phyloP scores from a whole-genome alignment of 2,888 invertebrate species.

The Melieria omissa region DNA sequence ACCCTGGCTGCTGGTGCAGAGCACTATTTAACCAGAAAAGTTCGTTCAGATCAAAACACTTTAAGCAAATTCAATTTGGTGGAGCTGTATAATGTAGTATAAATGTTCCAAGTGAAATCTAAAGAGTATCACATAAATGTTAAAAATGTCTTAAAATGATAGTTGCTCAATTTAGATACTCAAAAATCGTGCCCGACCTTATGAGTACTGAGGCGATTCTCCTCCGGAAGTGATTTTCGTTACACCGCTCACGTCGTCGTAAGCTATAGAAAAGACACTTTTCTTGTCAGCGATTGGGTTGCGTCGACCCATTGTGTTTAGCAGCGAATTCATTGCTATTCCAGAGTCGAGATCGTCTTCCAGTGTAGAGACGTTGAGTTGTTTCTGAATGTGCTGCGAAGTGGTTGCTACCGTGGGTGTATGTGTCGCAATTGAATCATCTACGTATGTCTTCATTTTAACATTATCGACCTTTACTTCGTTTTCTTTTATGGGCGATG shows the following conservation, averaged over 20 bases:
- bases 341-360: conserved; percentile 83
- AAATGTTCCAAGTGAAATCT: no score
- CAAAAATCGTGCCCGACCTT: conserved; percentile 28
- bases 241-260: conserved; percentile 86
- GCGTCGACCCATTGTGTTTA: conserved; percentile 71
- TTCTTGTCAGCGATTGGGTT: conserved; percentile 86
- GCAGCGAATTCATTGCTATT: conserved; percentile 76
- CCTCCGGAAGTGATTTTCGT: conserved; percentile 84
- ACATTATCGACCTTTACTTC: conserved; percentile 63
- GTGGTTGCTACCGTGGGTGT: conserved; percentile 34
- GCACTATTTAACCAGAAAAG: no score
- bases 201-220: conserved; percentile 76
- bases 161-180: neutral
- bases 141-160: neutral
- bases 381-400: conserved; percentile 58
- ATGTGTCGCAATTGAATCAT: conserved; percentile 56
- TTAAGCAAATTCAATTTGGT: no score
- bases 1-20: no score
- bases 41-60: no score
- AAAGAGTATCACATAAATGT: conserved; percentile 55
- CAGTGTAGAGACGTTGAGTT: conserved; percentile 71
- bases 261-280: conserved; percentile 92
- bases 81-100: no score
- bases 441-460: conserved; percentile 58
- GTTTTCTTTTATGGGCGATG: conserved; percentile 66